Percentiles rank a stretch among this genome's conserved stretches.
phyloP scores from a whole-genome alignment of 2,113 vertebrate genomes.

The Daubentonia madagascariensis region DNA sequence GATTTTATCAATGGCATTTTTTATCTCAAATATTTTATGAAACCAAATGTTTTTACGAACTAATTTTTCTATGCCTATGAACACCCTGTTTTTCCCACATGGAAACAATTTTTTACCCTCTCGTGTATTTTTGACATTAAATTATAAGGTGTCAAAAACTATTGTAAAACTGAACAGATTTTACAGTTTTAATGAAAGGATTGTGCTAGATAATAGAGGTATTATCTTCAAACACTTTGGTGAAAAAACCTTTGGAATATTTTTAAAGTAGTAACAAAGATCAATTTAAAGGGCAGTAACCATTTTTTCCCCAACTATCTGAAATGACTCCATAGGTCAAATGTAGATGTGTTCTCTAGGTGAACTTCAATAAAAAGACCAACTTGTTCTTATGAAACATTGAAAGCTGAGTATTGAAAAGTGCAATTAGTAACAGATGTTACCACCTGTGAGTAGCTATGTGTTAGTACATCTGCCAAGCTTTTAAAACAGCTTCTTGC shows the following conservation, averaged over 20 bases:
- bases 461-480: background rate
- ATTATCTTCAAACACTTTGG: background rate
- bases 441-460: background rate
- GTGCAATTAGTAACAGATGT: background rate
- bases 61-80: background rate
- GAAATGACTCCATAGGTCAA: background rate
- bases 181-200: constrained; percentile 29
- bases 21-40: background rate
- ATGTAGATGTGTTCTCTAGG: background rate
- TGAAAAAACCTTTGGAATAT: background rate
- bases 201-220: background rate
- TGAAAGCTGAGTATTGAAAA: background rate
- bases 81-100: background rate
- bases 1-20: background rate
- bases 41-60: background rate
- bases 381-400: background rate
- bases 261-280: constrained; percentile 14
- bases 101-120: background rate
- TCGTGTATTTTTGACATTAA: constrained; percentile 6
- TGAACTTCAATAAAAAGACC: background rate
- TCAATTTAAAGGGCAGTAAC: background rate
- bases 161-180: background rate
- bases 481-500: background rate
- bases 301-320: background rate
- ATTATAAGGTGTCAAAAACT: background rate